Evolutionary conservation across 2,888 invertebrate genomes (phyloP).

Genomic region (Trachelus stipa): DNA sequence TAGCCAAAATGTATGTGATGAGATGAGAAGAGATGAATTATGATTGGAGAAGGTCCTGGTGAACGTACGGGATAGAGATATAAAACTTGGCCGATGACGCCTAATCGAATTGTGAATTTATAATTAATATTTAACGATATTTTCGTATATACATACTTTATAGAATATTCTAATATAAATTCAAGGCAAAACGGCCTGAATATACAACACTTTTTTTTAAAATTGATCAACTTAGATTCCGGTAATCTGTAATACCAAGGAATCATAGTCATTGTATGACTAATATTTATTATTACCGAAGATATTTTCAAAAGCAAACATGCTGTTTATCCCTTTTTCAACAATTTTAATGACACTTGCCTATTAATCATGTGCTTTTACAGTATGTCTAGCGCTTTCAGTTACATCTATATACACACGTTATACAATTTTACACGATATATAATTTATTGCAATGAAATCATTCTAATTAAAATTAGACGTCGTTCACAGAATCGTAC

Average conservation of each 20-base stretch:
- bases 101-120: neutral
- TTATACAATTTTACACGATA: neutral
- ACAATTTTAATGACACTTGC: neutral
- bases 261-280: neutral
- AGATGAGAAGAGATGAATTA: neutral
- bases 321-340: neutral
- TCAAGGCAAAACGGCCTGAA: neutral
- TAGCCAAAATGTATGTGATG: neutral
- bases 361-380: neutral
- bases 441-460: neutral
- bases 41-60: neutral
- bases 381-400: neutral
- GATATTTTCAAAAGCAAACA: neutral
- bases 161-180: neutral
- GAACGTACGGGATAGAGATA: neutral
- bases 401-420: neutral
- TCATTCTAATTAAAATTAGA: neutral
- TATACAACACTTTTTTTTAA: neutral
- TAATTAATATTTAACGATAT: neutral
- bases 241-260: neutral
- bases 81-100: neutral
- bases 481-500: neutral
- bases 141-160: neutral
- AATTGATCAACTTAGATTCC: neutral
- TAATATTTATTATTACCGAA: constrained; percentile 1